These are phyloP conservation scores for Micoletzkya japonica DNA, from an alignment of 2,888 invertebrate species.

Conservation along the genomic window DNA sequence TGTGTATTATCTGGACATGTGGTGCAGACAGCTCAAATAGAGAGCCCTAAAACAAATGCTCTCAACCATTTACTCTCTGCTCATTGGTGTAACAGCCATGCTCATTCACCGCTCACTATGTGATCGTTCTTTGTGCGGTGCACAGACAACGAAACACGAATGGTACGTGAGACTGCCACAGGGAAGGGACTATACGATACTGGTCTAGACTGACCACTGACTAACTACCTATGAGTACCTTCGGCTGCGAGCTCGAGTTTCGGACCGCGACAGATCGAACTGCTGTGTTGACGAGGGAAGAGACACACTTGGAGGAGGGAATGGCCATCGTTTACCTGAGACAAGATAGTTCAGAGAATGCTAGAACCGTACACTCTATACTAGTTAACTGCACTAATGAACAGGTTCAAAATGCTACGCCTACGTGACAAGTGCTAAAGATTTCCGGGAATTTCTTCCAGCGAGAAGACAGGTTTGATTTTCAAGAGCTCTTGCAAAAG, in stretches of 20 bases:
- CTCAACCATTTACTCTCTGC: neutral
- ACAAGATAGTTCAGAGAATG: too few species aligned
- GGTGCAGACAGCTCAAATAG: neutral
- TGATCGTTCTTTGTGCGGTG: slow-evolving; percentile 19
- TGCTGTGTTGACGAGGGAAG: slow-evolving; percentile 25
- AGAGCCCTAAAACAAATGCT: neutral
- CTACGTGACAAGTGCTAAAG: too few species aligned
- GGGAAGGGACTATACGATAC: neutral
- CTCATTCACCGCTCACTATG: neutral
- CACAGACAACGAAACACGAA: neutral
- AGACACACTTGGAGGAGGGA: slow-evolving; percentile 26
- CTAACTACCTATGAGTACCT: too few species aligned
- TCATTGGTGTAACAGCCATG: neutral
- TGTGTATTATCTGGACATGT: neutral
- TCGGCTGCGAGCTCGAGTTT: slow-evolving; percentile 47
- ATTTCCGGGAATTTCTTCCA: too few species aligned
- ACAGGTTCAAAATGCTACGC: too few species aligned
- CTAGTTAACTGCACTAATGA: too few species aligned
- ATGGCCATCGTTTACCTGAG: slow-evolving; percentile 26
- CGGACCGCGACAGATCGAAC: slow-evolving; percentile 34
- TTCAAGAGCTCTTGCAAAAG: too few species aligned
- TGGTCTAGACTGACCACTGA: too few species aligned
- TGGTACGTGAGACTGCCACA: neutral
- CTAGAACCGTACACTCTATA: too few species aligned
- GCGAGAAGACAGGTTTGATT: too few species aligned